Evolutionary conservation across 2,113 vertebrate species (phyloP).

Genomic region (Climacteris rufus): DNA sequence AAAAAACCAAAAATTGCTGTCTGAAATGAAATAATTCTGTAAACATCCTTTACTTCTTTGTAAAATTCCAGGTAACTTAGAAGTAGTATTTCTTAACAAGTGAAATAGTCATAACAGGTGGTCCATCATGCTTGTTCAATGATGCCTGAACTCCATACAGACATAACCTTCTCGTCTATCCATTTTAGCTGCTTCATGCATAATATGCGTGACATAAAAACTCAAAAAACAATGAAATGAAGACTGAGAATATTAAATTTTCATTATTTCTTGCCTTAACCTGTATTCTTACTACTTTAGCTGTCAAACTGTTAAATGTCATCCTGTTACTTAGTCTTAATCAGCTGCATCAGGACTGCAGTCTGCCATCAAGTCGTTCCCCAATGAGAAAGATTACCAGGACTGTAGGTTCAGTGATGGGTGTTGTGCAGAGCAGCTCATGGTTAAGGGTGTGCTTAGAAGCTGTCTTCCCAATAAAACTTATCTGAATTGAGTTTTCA

Average conservation of each 20-base stretch:
- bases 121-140: neutral
- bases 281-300: neutral
- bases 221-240: neutral
- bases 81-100: neutral
- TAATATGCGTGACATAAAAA: neutral
- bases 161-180: neutral
- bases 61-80: neutral
- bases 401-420: neutral
- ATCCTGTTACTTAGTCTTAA: neutral
- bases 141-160: neutral
- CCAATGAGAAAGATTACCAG: neutral
- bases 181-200: neutral
- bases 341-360: neutral
- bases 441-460: neutral
- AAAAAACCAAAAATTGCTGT: neutral
- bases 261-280: neutral
- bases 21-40: neutral
- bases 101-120: neutral
- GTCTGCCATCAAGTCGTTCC: neutral
- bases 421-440: fast-evolving
- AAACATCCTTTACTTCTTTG: neutral
- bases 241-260: neutral
- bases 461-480: neutral
- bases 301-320: neutral
- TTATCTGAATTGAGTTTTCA: neutral